Base-by-base conservation (phyloP, 2,888 invertebrate genomes). In the Cepaea hortensis region DNA sequence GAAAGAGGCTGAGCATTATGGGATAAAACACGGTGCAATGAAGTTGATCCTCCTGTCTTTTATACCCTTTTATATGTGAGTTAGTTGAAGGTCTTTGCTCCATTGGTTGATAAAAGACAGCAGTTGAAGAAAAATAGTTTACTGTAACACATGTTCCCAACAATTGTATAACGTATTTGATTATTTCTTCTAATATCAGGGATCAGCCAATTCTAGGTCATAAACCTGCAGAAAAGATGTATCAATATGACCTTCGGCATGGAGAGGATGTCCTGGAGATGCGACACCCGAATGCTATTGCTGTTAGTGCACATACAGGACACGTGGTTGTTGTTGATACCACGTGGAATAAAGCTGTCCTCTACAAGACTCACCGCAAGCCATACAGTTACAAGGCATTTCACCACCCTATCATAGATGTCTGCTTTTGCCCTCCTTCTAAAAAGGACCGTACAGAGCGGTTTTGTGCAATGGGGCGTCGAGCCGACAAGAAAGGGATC, bases 381-480 rank as follows among this genome's bases (percentile, higher is more conserved):
- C 84, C 84, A 15, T 83, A 23, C 50, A 73, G 84, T 7, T 72
- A 70, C 80, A 87, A 87, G 62, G 50, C 79, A 35, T 84, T 87
- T 76, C 35, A 84, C 18, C 77, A 84, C 20, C 87, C 87, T 13
- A 75, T 87, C 61, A 70, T 83, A 4, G 87, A 84, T 65, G 77
- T 77, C 48, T 87, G 79, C 79, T 87, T 87, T 76, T 84, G 61
- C 7, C 83, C 83, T 9, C 77, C 72, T 7, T 65, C 65, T 11
- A 50, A 68, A 23, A 79, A 72, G 50, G 72, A 84, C 55, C 79
- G 61, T 7, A 46, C 18, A 13, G 87, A 87, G 61, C 35, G n/a
- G 6, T 87, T 86, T 70, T 82, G 70, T 76, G 86, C 86, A 3
- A 86, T 86, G 86, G 86, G 86, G n/a, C 85, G 85, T n/a, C 73